Percentiles rank a stretch among this genome's conserved stretches.
Evolutionary conservation across 2,797 vertebrate species (phyloP).

Genomic region (Mastacembelus armatus): DNA sequence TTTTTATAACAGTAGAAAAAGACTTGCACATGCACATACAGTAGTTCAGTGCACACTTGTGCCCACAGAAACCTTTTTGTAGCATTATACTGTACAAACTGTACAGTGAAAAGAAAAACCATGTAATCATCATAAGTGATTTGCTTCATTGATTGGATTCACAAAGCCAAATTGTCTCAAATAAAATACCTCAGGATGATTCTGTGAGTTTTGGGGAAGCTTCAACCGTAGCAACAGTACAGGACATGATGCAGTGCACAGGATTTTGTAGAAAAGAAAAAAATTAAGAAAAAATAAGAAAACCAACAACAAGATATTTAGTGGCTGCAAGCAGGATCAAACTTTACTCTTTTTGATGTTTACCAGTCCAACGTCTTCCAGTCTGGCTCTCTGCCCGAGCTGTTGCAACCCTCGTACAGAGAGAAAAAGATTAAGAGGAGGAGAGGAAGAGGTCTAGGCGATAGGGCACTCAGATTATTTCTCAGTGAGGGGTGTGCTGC

Average conservation of each 20-base stretch:
- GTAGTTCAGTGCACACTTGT: slow-evolving; percentile 53
- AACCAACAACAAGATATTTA: slow-evolving; percentile 41
- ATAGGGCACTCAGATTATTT: slow-evolving; percentile 38
- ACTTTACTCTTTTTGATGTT: slow-evolving; percentile 72
- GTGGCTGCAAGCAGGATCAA: slow-evolving; percentile 58
- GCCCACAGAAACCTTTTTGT: slow-evolving; percentile 52
- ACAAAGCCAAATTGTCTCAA: slow-evolving; percentile 81
- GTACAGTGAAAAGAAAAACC: slow-evolving; percentile 53
- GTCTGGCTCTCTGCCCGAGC: slow-evolving; percentile 66
- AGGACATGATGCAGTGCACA: slow-evolving; percentile 49
- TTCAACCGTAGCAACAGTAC: slow-evolving; percentile 63
- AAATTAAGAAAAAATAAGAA: not conserved
- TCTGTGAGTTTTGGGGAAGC: slow-evolving; percentile 73
- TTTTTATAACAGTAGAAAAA: slow-evolving; percentile 59
- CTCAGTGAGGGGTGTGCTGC: slow-evolving; percentile 33
- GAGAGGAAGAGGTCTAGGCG: slow-evolving; percentile 26
- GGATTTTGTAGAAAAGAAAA: slow-evolving; percentile 57
- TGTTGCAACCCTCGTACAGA: slow-evolving; percentile 66
- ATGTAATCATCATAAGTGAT: slow-evolving; percentile 64
- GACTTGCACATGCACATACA: slow-evolving; percentile 68
- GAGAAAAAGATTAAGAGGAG: slow-evolving; percentile 45
- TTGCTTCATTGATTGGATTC: slow-evolving; percentile 76
- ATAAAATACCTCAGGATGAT: slow-evolving; percentile 87
- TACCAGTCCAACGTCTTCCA: slow-evolving; percentile 85
- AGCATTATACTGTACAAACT: slow-evolving; percentile 61